phyloP scores from a whole-genome alignment of 2,797 vertebrate genomes.

The Gadopsis bispinosus region DNA sequence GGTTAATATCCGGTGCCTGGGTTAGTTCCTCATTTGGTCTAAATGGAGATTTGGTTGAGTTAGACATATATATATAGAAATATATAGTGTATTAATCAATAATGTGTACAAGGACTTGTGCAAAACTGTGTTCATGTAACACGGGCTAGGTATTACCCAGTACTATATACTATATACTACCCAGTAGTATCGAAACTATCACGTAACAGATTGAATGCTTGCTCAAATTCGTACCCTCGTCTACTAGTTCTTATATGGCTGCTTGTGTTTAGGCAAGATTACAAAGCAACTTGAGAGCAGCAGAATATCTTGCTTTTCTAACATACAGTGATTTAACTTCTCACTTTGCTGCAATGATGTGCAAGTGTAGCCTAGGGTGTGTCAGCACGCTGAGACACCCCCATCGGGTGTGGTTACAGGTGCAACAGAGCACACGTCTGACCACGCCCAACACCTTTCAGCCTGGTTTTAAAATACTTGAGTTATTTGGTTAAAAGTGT shows the following conservation, averaged over 20 bases:
- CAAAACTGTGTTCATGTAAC: neutral
- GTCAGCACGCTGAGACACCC: neutral
- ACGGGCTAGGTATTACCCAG: neutral
- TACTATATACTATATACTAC: neutral
- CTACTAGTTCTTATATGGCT: neutral
- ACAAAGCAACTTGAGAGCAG: neutral
- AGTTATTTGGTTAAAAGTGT: neutral
- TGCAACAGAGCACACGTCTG: neutral
- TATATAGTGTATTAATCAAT: neutral
- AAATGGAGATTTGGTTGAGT: neutral
- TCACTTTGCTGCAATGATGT: slow-evolving; percentile 21
- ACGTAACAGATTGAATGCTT: neutral
- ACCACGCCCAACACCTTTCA: neutral
- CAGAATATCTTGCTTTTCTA: slow-evolving; percentile 24
- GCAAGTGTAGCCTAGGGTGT: neutral
- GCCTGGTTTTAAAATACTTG: neutral
- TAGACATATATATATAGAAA: neutral
- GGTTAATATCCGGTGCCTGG: no score
- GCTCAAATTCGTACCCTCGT: neutral
- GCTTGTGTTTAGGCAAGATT: neutral
- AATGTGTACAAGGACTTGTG: no score
- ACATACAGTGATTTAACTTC: slow-evolving; percentile 12
- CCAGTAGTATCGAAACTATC: neutral
- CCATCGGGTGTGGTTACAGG: neutral
- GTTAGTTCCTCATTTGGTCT: neutral